These are phyloP conservation scores for Acanthopagrus latus DNA, from an alignment of 2,797 vertebrate genomes.

Conservation along the genomic window DNA sequence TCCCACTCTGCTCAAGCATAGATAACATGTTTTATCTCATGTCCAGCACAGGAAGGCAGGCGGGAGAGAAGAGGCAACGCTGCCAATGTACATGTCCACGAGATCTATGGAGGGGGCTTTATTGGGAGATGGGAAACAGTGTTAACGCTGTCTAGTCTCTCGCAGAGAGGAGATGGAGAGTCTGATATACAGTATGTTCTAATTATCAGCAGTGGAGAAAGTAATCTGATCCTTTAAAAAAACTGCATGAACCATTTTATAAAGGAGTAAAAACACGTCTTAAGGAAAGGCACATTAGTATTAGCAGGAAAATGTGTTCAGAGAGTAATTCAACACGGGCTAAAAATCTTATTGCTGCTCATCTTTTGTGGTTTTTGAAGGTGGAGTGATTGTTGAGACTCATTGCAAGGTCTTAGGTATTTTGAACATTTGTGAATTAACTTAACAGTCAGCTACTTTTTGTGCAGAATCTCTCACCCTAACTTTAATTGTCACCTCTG, in stretches of 20 bases:
- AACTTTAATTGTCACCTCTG: too few relatives aligned
- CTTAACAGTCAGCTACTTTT: too few relatives aligned
- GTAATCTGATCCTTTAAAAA: conserved; percentile 11
- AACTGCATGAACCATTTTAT: not conserved
- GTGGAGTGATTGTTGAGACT: too few relatives aligned
- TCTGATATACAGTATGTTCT: conserved; percentile 16
- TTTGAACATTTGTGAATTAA: too few relatives aligned
- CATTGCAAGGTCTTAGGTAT: not conserved
- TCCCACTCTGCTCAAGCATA: conserved; percentile 30
- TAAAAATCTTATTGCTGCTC: not conserved
- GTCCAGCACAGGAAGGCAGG: conserved; percentile 23
- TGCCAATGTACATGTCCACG: conserved; percentile 38
- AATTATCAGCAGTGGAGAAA: conserved; percentile 8
- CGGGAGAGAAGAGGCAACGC: conserved; percentile 28
- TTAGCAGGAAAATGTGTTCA: not conserved
- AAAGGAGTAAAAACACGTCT: not conserved
- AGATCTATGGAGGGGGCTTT: conserved; percentile 33
- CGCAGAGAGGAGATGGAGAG: conserved; percentile 20
- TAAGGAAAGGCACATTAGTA: not conserved
- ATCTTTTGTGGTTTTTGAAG: not conserved
- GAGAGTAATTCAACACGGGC: not conserved
- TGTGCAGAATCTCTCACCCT: too few relatives aligned
- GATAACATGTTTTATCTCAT: conserved; percentile 58
- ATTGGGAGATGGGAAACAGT: conserved; percentile 56
- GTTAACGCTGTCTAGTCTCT: conserved; percentile 45